phyloP scores from a whole-genome alignment of 1,140 invertebrate genomes.

The Archivesica marissinica region DNA sequence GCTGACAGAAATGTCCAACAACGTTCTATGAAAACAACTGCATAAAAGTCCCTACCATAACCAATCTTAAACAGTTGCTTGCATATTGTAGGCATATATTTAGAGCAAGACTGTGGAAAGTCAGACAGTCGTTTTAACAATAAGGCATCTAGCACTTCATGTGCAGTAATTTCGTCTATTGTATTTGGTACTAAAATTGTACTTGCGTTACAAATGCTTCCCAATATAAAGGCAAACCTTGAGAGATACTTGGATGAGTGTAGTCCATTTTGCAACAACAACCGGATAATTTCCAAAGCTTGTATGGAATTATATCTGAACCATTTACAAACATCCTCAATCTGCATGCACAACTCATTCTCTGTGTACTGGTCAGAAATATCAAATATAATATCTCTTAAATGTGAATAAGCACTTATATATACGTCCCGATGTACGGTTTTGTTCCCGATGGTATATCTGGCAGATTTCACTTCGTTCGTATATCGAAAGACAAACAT shows the following conservation, averaged over 20 bases:
- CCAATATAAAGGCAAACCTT: not conserved
- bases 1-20: not conserved
- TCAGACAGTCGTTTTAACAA: not conserved
- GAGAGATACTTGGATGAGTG: not conserved
- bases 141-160: not conserved
- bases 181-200: not conserved
- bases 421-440: not conserved
- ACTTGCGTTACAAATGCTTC: not conserved
- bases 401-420: not conserved
- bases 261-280: too few species aligned
- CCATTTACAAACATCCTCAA: not conserved
- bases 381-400: not conserved
- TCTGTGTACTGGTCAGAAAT: not conserved
- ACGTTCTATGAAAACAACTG: not conserved
- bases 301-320: too few species aligned
- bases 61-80: slow-evolving; percentile 5
- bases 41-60: not conserved
- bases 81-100: not conserved
- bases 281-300: too few species aligned
- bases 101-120: not conserved
- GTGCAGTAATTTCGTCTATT: not conserved
- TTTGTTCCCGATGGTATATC: not conserved
- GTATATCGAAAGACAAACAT: not conserved
- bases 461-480: not conserved
- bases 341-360: not conserved